Base-by-base conservation (phyloP, 2,797 vertebrate species). In the Channa striata region DNA sequence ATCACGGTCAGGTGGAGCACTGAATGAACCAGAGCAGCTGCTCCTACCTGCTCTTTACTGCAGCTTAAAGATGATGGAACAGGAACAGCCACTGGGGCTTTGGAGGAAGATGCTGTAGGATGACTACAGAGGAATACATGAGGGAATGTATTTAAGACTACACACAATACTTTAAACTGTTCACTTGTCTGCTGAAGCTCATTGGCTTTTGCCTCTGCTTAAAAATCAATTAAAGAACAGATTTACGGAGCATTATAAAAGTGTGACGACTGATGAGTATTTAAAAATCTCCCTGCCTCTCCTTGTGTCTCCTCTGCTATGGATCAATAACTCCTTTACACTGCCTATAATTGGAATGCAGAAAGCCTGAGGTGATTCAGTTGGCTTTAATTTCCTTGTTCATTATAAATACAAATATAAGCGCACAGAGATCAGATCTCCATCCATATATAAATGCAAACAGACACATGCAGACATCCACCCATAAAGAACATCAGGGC, bases 251-350 rank as follows among this genome's bases (percentile, higher is more conserved):
- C 76, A 50, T 66, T 76, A 62, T 46, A 59, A 51, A 58, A 74
- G 64, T 82, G 76, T 83, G 72, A 77, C 36, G 56, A 79, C 66
- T 81, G 83, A 90, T 80, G 82, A 83, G 68, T 82, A 81, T 86
- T 89, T 87, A 85, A 91, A 87, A 81, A 87, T 86, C 82, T 81
- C 46, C 70, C 74, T 58, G 82, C 59, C 65, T 62, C 68, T 74
- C 53, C 66, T 71, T 54, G 68, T 74, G 70, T 87, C 76, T 81
- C 62, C 57, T 75, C 72, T 49, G 68, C 72, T 77, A 79, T 73
- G 80, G 86, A 90, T 92, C 89, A 88, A 89, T 92, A 87, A 82
- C 52, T 83, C 77, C 77, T 87, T 86, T 84, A 80, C 75, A 75
- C 68, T 65, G 78, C 87, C 62, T 80, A 49, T 82, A 85, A 88